Conservation (phyloP, 2,888 invertebrate genomes). For the Catocala nupta region DNA sequence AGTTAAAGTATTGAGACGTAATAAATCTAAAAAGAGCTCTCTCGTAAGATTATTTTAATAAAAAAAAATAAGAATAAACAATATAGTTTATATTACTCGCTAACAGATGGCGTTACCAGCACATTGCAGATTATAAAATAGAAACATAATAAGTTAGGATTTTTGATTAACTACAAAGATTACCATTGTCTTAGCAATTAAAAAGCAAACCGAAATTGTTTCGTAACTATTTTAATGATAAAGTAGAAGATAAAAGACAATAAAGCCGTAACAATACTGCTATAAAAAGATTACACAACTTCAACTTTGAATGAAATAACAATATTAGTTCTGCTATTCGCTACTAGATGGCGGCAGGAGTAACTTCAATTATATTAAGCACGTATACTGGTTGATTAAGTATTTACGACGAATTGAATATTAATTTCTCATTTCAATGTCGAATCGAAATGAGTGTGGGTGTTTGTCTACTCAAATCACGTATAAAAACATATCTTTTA, state of each 20-base stretch:
- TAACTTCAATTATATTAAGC: conserved; percentile 4
- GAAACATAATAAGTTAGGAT: too few species aligned
- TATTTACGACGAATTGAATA: background rate
- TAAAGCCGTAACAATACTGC: conserved; percentile 32
- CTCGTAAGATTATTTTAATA: too few species aligned
- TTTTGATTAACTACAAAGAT: conserved; percentile 29
- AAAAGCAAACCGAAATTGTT: conserved; percentile 11
- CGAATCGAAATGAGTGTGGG: too few species aligned
- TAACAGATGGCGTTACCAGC: conserved; percentile 53
- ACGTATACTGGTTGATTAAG: background rate
- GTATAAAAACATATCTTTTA: too few species aligned
- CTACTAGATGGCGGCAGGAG: conserved; percentile 58
- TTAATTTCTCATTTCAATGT: background rate
- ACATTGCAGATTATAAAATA: conserved; percentile 42
- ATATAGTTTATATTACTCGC: conserved; percentile 28
- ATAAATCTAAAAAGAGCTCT: background rate
- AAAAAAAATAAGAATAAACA: too few species aligned
- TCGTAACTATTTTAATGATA: conserved; percentile 2
- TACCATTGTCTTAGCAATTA: conserved; percentile 29
- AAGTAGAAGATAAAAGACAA: conserved; percentile 14
- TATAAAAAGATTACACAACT: conserved; percentile 20
- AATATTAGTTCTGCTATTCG: conserved; percentile 46
- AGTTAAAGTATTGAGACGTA: too few species aligned
- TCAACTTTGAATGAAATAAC: conserved; percentile 15
- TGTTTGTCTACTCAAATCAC: too few species aligned